phyloP scores from a whole-genome alignment of 1,140 invertebrate genomes.

The Mamestra configurata region DNA sequence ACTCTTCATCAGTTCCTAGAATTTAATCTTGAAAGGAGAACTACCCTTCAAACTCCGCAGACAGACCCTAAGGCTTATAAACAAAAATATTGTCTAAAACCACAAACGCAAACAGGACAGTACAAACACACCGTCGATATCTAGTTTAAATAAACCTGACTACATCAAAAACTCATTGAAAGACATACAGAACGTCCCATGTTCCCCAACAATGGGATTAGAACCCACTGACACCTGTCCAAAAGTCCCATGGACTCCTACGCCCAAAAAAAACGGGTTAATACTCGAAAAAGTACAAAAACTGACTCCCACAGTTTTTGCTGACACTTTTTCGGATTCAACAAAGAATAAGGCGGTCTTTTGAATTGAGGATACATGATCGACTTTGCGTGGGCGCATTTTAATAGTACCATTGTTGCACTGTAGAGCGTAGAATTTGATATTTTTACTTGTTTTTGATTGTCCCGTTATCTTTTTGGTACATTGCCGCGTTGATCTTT shows the following conservation, averaged over 20 bases:
- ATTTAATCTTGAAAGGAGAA: not conserved
- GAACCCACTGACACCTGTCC: slow-evolving; percentile 36
- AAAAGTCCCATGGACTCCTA: slow-evolving; percentile 32
- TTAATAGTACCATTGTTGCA: not conserved
- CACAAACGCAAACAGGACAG: not conserved
- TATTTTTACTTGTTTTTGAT: slow-evolving; percentile 9
- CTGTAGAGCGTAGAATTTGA: not conserved
- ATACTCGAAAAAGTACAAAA: slow-evolving; percentile 32
- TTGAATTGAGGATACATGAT: slow-evolving; percentile 20
- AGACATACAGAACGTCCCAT: not conserved
- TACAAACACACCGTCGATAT: not conserved
- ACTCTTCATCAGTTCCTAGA: not conserved
- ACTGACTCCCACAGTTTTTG: slow-evolving; percentile 35
- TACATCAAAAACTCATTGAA: slow-evolving; percentile 9
- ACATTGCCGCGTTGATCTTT: not conserved
- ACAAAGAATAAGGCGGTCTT: slow-evolving; percentile 5
- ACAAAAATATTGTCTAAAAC: slow-evolving; percentile 10
- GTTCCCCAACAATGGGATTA: slow-evolving; percentile 17
- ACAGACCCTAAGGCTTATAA: not conserved
- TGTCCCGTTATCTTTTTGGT: not conserved
- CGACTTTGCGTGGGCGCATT: not conserved
- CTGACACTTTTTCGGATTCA: slow-evolving; percentile 11
- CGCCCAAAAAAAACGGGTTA: slow-evolving; percentile 47
- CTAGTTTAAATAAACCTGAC: not conserved
- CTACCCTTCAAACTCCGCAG: not conserved